These are phyloP conservation scores for Chromobotia macracanthus DNA, from an alignment of 2,797 vertebrate genomes.

Conservation along the genomic window DNA sequence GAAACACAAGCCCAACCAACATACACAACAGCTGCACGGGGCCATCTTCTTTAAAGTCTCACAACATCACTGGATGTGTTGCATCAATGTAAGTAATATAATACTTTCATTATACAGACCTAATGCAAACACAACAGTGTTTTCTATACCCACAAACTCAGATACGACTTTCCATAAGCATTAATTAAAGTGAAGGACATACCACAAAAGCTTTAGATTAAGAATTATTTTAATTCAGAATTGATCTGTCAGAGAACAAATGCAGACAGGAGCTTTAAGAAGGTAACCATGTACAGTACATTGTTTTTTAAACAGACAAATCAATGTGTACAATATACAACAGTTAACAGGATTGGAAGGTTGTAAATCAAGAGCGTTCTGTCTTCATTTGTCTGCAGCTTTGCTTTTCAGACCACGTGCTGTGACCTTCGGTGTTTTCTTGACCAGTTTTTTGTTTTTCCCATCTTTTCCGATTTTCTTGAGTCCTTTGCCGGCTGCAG, in stretches of 20 bases:
- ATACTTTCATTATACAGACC: no score
- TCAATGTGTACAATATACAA: neutral
- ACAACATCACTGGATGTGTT: no score
- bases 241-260: neutral
- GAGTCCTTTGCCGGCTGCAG: slow-evolving; percentile 51
- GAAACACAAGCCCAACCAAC: slow-evolving; percentile 72
- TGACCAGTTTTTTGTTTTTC: slow-evolving; percentile 57
- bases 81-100: no score
- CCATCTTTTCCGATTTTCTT: slow-evolving; percentile 48
- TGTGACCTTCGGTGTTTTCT: slow-evolving; percentile 59
- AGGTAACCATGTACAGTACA: neutral
- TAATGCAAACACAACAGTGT: no score
- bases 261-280: neutral
- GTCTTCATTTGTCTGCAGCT: slow-evolving; percentile 63
- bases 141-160: no score
- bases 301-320: no score
- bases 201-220: neutral
- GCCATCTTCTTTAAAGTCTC: no score
- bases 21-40: slow-evolving; percentile 67
- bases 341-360: neutral
- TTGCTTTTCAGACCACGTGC: slow-evolving; percentile 64
- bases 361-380: neutral
- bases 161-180: neutral
- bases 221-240: neutral
- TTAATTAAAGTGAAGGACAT: no score